phyloP scores from a whole-genome alignment of 2,113 vertebrate species.

The Acanthisitta chloris region DNA sequence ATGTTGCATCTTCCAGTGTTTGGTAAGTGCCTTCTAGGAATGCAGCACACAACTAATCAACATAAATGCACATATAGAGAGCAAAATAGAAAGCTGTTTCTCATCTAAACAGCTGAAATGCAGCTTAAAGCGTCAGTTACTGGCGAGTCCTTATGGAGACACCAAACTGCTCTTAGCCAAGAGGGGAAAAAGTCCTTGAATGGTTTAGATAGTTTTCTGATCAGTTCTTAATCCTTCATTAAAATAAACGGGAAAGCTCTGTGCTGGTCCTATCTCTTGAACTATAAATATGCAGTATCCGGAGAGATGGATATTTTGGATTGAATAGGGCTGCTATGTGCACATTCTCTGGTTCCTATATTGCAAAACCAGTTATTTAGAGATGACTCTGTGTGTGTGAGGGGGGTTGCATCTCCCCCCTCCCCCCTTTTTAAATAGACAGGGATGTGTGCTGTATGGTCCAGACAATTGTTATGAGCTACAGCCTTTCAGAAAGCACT shows the following conservation, averaged over 20 bases:
- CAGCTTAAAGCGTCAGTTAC: conserved; percentile 27
- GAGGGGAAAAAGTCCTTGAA: conserved; percentile 48
- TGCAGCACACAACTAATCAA: not conserved
- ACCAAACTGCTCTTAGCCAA: conserved; percentile 29
- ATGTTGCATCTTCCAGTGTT: not conserved
- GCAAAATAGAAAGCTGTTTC: conserved; percentile 55
- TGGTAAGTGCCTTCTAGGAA: conserved; percentile 50
- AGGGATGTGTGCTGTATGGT: not conserved
- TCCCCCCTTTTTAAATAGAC: not conserved
- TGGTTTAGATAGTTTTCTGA: conserved; percentile 61
- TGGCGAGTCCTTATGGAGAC: conserved; percentile 44
- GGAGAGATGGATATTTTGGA: conserved; percentile 51
- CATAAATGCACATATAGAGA: not conserved
- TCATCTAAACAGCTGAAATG: conserved; percentile 58
- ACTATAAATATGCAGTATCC: conserved; percentile 47
- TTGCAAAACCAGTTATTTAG: conserved; percentile 55
- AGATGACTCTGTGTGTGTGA: not conserved
- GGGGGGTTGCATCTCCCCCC: not conserved
- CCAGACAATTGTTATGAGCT: not conserved
- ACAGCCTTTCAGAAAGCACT: not conserved
- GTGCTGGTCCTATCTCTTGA: not conserved
- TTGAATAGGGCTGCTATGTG: conserved; percentile 7
- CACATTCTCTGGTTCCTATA: conserved; percentile 22
- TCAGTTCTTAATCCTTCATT: conserved; percentile 64
- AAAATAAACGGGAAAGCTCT: conserved; percentile 53